Base-by-base conservation (phyloP, 2,797 vertebrate genomes). In the Rachycentron canadum region DNA sequence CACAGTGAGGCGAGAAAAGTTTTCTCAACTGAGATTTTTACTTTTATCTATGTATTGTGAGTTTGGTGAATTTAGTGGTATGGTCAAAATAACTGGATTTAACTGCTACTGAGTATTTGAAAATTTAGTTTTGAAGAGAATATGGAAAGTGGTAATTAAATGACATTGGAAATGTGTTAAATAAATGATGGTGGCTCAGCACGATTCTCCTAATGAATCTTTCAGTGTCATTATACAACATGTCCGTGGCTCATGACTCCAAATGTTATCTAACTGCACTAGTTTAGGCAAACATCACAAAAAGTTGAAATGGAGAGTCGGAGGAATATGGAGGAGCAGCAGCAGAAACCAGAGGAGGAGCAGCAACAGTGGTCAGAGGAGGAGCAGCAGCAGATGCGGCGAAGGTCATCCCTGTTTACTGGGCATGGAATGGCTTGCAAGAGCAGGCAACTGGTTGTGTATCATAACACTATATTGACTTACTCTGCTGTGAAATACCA, bases 141-240 rank as follows among this genome's bases (percentile, higher is more conserved):
- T 12, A 14, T 12, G 3, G 23, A 8, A 21, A 26, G 36, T 17
- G 16, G 28, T 47, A 67, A 52, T 43, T 36, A 57, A 69, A 67
- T 49, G 36, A 55, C 25, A 60, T 19, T 10, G n/a, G 19, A 56
- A 66, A 75, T 19, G 28, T 34, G 28, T 63, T 72, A 34, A 73
- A 72, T 69, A 59, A 87, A 61, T 65, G 13, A 79, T 41, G 13
- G 77, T 41, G 25, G 8, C 62, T 40, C 75, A 56, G 52, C 45
- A 34, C 8, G 58, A 77, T 77, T 26, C 57, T 19, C 36, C 38
- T 45, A n/a, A 79, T 84, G 40, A 73, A 34, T 73, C 32, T 68
- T 80, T 81, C 71, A 71, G 41, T 60, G 10, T 70, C 43, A 34
- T 82, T 69, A 73, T 49, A 19, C 11, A 74, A 59, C 40, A 50